A percentile compares a stretch with the other conserved stretches of the same genome.
phyloP scores from a whole-genome alignment of 2,113 vertebrate species.

The Rostratula benghalensis region DNA sequence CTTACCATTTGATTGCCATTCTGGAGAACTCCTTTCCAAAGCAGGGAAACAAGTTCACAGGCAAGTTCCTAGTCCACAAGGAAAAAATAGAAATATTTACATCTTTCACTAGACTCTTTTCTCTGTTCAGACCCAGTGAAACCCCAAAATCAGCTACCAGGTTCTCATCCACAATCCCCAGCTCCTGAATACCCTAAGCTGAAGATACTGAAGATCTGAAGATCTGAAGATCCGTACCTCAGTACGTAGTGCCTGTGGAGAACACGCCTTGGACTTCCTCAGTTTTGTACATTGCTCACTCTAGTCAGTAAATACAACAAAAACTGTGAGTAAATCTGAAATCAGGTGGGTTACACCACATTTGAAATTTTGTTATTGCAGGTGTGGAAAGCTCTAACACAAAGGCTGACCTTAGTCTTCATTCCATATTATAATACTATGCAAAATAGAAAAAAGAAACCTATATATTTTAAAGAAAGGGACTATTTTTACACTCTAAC shows the following conservation, averaged over 20 bases:
- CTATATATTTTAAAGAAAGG: background rate
- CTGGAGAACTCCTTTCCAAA: background rate
- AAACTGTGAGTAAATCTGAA: background rate
- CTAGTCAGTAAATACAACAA: background rate
- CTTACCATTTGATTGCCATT: background rate
- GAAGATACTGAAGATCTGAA: too few relatives aligned
- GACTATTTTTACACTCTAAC: background rate
- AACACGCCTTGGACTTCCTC: background rate
- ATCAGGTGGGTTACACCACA: background rate
- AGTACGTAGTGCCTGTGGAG: fast-evolving
- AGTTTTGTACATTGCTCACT: background rate
- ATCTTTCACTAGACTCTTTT: background rate
- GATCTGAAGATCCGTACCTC: background rate
- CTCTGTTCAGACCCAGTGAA: background rate
- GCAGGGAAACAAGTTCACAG: background rate
- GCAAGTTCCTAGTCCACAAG: background rate
- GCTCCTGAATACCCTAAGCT: background rate
- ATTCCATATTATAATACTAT: background rate
- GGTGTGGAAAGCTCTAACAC: background rate
- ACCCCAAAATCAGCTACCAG: background rate
- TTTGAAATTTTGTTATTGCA: background rate
- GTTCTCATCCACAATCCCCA: background rate
- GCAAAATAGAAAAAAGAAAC: background rate
- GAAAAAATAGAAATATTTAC: background rate
- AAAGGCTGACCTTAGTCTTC: background rate